Evolutionary conservation across 2,797 vertebrate genomes (phyloP), one percentile per base, ranked within the genome.

Genomic region (Monodelphis domestica): DNA sequence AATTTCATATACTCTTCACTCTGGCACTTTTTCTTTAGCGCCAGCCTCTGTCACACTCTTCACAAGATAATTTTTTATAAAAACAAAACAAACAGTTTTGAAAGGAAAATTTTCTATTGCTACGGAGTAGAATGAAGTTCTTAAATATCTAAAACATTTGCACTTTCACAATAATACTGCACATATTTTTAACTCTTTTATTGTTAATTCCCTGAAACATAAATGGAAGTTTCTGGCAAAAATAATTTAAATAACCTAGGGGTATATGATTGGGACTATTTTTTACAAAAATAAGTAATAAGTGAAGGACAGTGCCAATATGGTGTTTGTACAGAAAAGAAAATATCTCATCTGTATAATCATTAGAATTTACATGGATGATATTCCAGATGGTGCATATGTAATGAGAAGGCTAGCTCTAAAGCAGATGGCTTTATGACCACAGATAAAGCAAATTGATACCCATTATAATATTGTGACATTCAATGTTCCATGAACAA

Each of bases 311-410:
- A 95, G 5, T 96, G 95, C 38, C 95, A 98, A 97, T 98, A 96
- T 97, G 96, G 52, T 95, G 94, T 97, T 97, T 97, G 95, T 97
- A 53, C 96, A 95, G 91, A 97, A 97, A 97, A 94, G 97, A 97
- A 55, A 56, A 97, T 97, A 97, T 96, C 96, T 97, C 89, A 94
- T 98, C 95, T 97, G 96, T 97, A 96, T 93, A 97, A 96, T 96
- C 96, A 97, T 97, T 97, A 98, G 91, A 97, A 95, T 97, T 96
- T 95, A 97, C 89, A 96, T 95, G 89, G 94, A 96, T 97, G 45
- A 89, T 88, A 59, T 96, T 98, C 95, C 96, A 97, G 90, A 96
- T 97, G 96, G 89, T 87, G 95, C 89, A 92, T 93, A 90, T 95
- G 89, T 89, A 96, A 93, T 95, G 97, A 94, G 89, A 97, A 96